Evolutionary conservation across 1,140 invertebrate genomes (phyloP), one percentile per base, ranked within the genome.

Genomic region (Stratiolaelaps scimitus): DNA sequence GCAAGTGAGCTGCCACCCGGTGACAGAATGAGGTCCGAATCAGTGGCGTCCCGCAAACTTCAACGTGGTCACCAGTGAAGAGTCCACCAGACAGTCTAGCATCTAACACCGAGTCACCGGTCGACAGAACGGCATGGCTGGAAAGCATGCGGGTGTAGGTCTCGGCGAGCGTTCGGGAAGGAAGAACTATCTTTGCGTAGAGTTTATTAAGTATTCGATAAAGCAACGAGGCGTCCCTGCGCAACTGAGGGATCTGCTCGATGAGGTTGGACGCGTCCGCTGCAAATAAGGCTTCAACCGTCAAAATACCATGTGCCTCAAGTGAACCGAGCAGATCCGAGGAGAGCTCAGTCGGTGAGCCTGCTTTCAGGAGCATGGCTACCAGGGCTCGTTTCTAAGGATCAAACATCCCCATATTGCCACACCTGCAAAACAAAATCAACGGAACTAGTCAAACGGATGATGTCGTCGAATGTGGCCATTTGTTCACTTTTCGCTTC

Each of bases 321-420:
- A 60, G 53, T 6, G 2, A 2, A 15, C 34, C 15, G 26, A 60
- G 53, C 23, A 60, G 15, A 17, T 15, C 34, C 13, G 13, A 1
- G 2, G 53, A 29, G 13, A 60, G 23, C 20, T 60, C 53, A 34
- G 15, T 1, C 1, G 53, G 53, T 29, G 53, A 60, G 17, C 53
- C 53, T 29, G 26, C 53, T 60, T 60, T 60, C 53, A 60, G 53
- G 23, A 60, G 15, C 53, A 60, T 60, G 26, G 23, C 6, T 13
- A 23, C 23, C n/a, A 23, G 34, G 34, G 34, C 34, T 6, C 10
- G 34, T 40, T 40, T 10, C 10, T 40, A 40, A 40, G 34, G 34
- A 10, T 10, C 34, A 10, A n/a, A n/a, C n/a, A n/a, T n/a, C n/a
- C n/a, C n/a, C n/a, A n/a, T n/a, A n/a, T n/a, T n/a, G n/a, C n/a